Percentiles rank a stretch among this genome's conserved stretches.
Conservation (phyloP, 2,888 invertebrate species). For the Parasteatoda lunata region DNA sequence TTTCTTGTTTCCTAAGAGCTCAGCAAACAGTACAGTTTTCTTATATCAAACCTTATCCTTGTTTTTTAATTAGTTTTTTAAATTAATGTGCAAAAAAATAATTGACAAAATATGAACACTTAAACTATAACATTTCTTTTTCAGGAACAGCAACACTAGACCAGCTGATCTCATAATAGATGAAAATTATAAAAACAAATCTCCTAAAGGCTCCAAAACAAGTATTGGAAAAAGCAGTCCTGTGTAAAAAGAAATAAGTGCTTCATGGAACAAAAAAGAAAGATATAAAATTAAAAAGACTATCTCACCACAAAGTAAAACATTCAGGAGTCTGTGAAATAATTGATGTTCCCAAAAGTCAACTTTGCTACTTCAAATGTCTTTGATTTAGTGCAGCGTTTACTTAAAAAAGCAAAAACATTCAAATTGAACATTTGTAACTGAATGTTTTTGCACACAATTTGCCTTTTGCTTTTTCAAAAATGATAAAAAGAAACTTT, state of each 20-base stretch:
- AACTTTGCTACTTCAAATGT: conserved; percentile 50
- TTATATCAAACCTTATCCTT: too few species aligned
- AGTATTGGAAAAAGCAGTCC: conserved; percentile 67
- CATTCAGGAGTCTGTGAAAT: conserved; percentile 20
- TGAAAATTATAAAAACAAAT: conserved; percentile 63
- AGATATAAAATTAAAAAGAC: neutral
- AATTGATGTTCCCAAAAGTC: conserved; percentile 42
- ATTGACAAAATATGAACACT: neutral
- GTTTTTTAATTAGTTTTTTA: too few species aligned
- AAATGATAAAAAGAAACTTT: conserved; percentile 30
- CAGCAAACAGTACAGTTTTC: too few species aligned
- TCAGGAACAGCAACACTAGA: conserved; percentile 54
- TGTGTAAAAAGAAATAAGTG: conserved; percentile 33
- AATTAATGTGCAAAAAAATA: too few species aligned
- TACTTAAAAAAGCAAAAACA: conserved; percentile 38
- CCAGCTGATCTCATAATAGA: conserved; percentile 66
- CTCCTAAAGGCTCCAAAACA: conserved; percentile 66
- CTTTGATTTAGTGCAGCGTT: conserved; percentile 52
- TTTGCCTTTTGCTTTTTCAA: conserved; percentile 54
- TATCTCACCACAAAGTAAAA: conserved; percentile 5
- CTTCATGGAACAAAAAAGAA: neutral
- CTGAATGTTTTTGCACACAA: conserved; percentile 30
- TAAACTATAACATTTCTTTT: conserved; percentile 9
- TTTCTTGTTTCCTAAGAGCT: too few species aligned
- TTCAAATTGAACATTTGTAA: conserved; percentile 34